Conservation (phyloP, 2,888 invertebrate species). For the Eumerus sabulonum region DNA sequence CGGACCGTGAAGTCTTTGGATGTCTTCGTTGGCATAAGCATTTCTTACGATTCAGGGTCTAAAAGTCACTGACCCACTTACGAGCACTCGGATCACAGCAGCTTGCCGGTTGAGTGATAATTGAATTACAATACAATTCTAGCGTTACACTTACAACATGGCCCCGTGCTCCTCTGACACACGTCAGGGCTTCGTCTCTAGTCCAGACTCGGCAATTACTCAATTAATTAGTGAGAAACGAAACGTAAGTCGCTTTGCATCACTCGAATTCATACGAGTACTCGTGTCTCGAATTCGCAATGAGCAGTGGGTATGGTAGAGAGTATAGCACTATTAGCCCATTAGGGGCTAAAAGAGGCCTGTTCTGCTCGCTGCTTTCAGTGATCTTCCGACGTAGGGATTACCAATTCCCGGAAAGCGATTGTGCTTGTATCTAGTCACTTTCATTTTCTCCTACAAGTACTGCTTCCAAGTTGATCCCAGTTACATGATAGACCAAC, state of each 20-base stretch:
- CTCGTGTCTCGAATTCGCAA: too few species aligned
- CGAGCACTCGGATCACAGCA: not conserved
- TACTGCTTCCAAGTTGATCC: too few species aligned
- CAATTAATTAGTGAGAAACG: constrained; percentile 54
- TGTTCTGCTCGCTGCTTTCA: not conserved
- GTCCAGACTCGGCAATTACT: constrained; percentile 14
- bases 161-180: not conserved
- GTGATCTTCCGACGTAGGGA: constrained; percentile 25
- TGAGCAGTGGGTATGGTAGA: too few species aligned
- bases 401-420: constrained; percentile 22
- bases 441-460: constrained; percentile 27
- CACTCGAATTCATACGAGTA: not conserved
- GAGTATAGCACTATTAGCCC: constrained; percentile 44
- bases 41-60: constrained; percentile 22
- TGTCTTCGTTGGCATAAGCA: constrained; percentile 18
- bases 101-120: constrained; percentile 40
- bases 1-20: too few species aligned
- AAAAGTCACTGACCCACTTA: constrained; percentile 55
- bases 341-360: constrained; percentile 44
- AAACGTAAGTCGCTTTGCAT: constrained; percentile 16
- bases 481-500: constrained; percentile 23
- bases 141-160: constrained; percentile 20
- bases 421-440: constrained; percentile 7
- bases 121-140: constrained; percentile 53
- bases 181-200: not conserved